Base-by-base conservation (phyloP, 2,797 vertebrate species). In the Halcyon badia region DNA sequence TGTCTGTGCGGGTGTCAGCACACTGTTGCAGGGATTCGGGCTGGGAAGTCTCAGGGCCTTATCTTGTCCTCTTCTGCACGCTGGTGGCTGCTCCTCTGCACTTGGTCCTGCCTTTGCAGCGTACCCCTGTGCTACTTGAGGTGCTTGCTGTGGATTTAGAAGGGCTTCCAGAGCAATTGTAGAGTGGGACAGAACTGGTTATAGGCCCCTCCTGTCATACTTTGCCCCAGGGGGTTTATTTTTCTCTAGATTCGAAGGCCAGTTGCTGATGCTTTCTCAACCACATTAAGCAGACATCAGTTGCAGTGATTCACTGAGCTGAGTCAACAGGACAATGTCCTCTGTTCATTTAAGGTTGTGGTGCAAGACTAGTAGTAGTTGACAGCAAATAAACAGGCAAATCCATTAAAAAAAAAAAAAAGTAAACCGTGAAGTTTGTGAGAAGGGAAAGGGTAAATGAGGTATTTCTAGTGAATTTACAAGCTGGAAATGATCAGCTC, bases 151-250 rank as follows among this genome's bases (percentile, higher is more conserved):
- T 51, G 61, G 49, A 15, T 73, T 44, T 72, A 49, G 49, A 81
- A 58, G 60, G 17, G 35, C 35, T 86, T 76, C 24, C 9, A 0
- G 0, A 73, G 11, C 25, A 48, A 8, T 76, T 71, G 44, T 28
- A 49, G 57, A 30, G 37, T n/a, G 35, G 44, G 37, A 25, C 17
- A 54, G 46, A 11, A 42, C 30, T 52, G 8, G 14, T 28, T 54
- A 24, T 3, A 64, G 31, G 2, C 6, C 5, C 39, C 6, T 4
- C 2, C 14, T 33, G 19, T 28, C 14, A 13, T 30, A 1, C 11
- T 77, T 65, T 56, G 54, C 21, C 19, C 25, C 28, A 20, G 21
- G 58, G 58, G 14, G 33, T 68, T 56, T 39, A 58, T 18, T n/a
- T 48, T 70, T 79, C 28, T 41, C 64, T 65, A 58, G 24, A 35